Conservation (phyloP, 1,140 invertebrate genomes). For the fruit fly (Drosophila melanogaster) region Release_6_plus_ISO1_MT NT_033777.3:5520501-5521000, state of each 20-base stretch:
- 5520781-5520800: too few relatives aligned
- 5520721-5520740: too few relatives aligned
- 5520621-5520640: constrained; percentile 30
- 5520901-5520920: constrained; percentile 29
- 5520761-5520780: too few relatives aligned
- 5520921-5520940: constrained; percentile 39
- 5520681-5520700: background rate
- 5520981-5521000: constrained; percentile 16
- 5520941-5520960: constrained; percentile 62
- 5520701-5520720: too few relatives aligned
- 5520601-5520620: constrained; percentile 26
- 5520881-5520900: background rate
- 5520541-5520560: background rate
- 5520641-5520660: constrained; percentile 39
- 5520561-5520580: constrained; percentile 15
- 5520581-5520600: constrained; percentile 36
- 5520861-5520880: constrained; percentile 10
- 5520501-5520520: constrained; percentile 11
- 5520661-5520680: background rate
- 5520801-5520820: too few relatives aligned
- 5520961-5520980: constrained; percentile 60
- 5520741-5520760: too few relatives aligned
- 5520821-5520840: too few relatives aligned
- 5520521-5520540: background rate
- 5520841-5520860: too few relatives aligned